Evolutionary conservation across 1,140 invertebrate genomes (phyloP), one percentile per base, ranked within the genome.

Genomic region (Ylistrum balloti): DNA sequence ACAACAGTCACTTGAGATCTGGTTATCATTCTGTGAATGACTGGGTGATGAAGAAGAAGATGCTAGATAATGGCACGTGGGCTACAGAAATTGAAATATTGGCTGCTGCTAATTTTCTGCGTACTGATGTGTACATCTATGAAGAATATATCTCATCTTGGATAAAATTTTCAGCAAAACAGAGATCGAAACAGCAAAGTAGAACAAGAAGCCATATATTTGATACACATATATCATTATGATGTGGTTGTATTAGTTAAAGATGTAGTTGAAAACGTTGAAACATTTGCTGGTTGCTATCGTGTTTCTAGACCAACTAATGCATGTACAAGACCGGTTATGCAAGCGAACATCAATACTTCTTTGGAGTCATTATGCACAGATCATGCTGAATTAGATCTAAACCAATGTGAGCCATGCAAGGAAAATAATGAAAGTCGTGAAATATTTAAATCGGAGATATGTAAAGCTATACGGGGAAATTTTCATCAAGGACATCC

Each of bases 81-180:
- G 88, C 88, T 15, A 89, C 88, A 15, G 88, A 89, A 89, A 85
- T 89, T 13, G 88, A 89, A 89, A 86, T 89, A n/a, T 32, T 86
- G n/a, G 88, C 34, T 0, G 85, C 85, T n/a, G 88, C 88, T 28
- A 28, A 86, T 89, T 32, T 89, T 17, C 34, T 89, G 7, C 22
- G 35, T 17, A 89, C 88, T 38, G 85, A 86, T 32, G 86, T 89
- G 35, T 89, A 86, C 35, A 45, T 89, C 11, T 86, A 38, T 86
- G 88, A 86, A 28, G 85, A 89, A 7, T 28, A 32, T 74, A 28
- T 74, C 5, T 0, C 56, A 74, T 74, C 41, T 11, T 89, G 88
- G 88, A 22, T 56, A 35, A 74, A 34, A 28, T 89, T 74, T 35
- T 34, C 56, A 22, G 88, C 41, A 89, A 89, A 89, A 34, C 88